Base-by-base conservation (phyloP, 1,140 invertebrate species). In the Bombus confusus region DNA sequence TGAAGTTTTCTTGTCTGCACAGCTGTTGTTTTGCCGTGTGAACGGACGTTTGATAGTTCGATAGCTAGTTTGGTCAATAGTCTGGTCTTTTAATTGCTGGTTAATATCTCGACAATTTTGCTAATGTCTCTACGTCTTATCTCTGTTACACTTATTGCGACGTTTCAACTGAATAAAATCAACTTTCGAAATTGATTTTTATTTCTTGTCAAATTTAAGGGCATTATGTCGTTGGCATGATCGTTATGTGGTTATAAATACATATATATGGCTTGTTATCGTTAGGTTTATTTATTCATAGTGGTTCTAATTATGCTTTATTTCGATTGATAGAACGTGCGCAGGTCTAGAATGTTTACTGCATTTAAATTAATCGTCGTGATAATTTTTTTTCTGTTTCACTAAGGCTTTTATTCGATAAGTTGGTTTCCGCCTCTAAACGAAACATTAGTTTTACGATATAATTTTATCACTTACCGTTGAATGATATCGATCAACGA, bases 11-110 rank as follows among this genome's bases (percentile, higher is more conserved):
- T 66, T 47, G n/a, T 59, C 66, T 62, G 47, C 41, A 18, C 77
- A 72, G 77, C 77, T 83, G 81, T 12, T 76, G 59, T 41, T 77
- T 77, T 77, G 18, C 68, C 41, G 10, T 31, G 22, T 2, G 28
- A 37, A 37, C 10, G 28, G 6, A 66, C 2, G 12, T 64, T 41
- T 18, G 15, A 18, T 80, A 64, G 37, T n/a, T 34, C 13, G n/a
- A 31, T 66, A 31, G 3, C 2, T 66, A 15, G 47, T 8, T 52
- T 52, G 18, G 18, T 34, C 2, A 18, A 68, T 37, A 68, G 34
- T 78, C 6, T 34, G 43, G 3, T 18, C 9, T 52, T 37, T n/a
- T 62, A 18, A 18, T 9, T n/a, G 22, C 1, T 31, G 2, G 28
- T 22, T 15, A 22, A 15, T 43, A 39, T 72, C 34, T 83, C 15